Evolutionary conservation across 2,888 invertebrate genomes (phyloP), one percentile per base, ranked within the genome.

Genomic region (Drosophila mercatorum): DNA sequence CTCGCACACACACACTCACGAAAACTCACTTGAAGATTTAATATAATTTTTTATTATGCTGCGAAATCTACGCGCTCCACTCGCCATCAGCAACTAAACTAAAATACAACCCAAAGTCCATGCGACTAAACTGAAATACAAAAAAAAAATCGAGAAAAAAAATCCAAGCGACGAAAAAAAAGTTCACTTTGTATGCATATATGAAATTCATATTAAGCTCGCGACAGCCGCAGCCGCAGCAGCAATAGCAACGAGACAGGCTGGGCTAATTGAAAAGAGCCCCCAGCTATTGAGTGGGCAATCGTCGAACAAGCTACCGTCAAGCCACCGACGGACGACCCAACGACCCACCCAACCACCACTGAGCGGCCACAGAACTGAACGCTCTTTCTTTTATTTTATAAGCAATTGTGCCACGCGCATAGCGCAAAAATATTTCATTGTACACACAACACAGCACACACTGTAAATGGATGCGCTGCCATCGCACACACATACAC

Each of bases 1-100:
- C 26, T 1, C 40, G n/a, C 40, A n/a, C 12, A 44, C 11, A 47
- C 1, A 10, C 44, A 41, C 8, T 38, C 31, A n/a, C 6, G 36
- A 28, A 17, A 41, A 63, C 60, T 63, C 55, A 70, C 69, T 64
- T 60, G 11, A 44, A 55, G 46, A 65, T 28, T 22, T 28, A n/a
- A 51, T 36, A 11, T 36, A 4, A 26, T 58, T 52, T 66, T 26
- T 59, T 78, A 43, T 59, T 78, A 43, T 63, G 63, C 66, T 72
- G 80, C 72, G 70, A 83, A 88, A 83, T 88, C 85, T 85, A 83
- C 81, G 74, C 84, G 86, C 72, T 77, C 79, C 80, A 78, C 72
- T 81, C 78, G 88, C 81, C 86, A 83, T 61, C 85, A 83, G 77
- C 81, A 84, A 86, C 89, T 87, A 84, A 86, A 86, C 87, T 87